Base-by-base conservation (phyloP, 1,140 invertebrate species). In the Drosophila yakuba region DNA sequence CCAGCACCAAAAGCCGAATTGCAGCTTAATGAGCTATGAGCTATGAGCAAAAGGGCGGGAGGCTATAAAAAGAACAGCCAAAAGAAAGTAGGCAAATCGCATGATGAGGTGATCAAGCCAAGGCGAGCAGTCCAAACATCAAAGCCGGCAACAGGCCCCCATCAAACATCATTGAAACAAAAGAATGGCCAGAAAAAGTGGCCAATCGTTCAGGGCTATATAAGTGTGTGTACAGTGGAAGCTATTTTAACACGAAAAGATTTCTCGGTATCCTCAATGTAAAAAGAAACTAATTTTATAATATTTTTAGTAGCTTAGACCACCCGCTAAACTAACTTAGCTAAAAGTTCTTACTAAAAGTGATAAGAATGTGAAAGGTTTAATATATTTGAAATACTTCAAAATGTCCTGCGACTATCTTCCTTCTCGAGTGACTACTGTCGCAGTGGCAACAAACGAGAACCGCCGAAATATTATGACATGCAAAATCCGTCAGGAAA, bases 401-500 rank as follows among this genome's bases (percentile, higher is more conserved):
- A 47, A 47, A 25, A 47, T 14, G 45, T 25, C 14, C 5, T 15
- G 14, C 2, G 12, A 6, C 4, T 41, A 12, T 6, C 14, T 11
- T 25, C 35, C 35, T 67, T 64, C 4, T 12, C 60, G 64, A 66
- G 60, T 7, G 23, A 44, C 60, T 44, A 64, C 64, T 68, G 64
- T 68, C 28, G 36, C 59, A 39, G 62, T 17, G 50, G 48, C 28
- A 57, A 45, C 72, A 52, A 38, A 15, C 17, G 60, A 57, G 58
- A 72, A 67, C 71, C 54, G 58, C 47, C 58, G 57, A 51, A 77
- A 39, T 64, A 56, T 78, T 74, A 66, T 81, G 82, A 60, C 77
- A 82, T 82, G 79, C 79, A 58, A 86, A 86, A 86, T 88, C 83
- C 83, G 84, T 72, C 83, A 86, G 86, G 83, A 86, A 88, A 86